Conservation (phyloP, 2,113 vertebrate genomes). For the Myxocyprinus asiaticus region DNA sequence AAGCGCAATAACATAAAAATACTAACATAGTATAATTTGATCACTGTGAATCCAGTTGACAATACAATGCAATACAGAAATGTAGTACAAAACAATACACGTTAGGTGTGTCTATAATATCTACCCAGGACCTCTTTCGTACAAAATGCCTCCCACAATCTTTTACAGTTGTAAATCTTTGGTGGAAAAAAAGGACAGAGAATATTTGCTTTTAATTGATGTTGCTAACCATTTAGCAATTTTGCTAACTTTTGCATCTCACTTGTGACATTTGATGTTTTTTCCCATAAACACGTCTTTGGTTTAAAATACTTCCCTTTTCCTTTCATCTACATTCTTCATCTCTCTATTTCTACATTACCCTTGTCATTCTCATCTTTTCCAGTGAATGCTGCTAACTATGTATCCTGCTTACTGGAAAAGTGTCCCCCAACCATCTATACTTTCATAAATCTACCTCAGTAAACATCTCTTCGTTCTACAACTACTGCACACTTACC, state of each 20-base stretch:
- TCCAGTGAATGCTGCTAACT: constrained; percentile 21
- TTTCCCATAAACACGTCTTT: constrained; percentile 15
- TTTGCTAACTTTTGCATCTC: background rate
- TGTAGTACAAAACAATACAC: constrained; percentile 74
- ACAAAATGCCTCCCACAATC: constrained; percentile 60
- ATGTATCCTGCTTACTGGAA: constrained; percentile 24
- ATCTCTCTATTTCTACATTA: constrained; percentile 43
- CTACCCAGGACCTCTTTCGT: constrained; percentile 72
- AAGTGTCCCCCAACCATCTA: constrained; percentile 18
- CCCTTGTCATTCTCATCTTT: constrained; percentile 36
- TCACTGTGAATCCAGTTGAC: constrained; percentile 85
- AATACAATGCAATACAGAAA: constrained; percentile 78
- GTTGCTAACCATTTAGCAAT: background rate
- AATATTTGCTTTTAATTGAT: too few species aligned
- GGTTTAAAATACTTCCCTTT: constrained; percentile 38
- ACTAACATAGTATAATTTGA: constrained; percentile 86
- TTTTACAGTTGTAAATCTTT: constrained; percentile 27
- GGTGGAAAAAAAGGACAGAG: constrained; percentile 3
- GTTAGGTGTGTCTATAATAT: constrained; percentile 66
- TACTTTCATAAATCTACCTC: constrained; percentile 29
- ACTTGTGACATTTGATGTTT: background rate
- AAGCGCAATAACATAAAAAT: constrained; percentile 80
- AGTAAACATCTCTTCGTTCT: constrained; percentile 9
- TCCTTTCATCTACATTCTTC: constrained; percentile 59
- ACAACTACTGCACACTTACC: constrained; percentile 26